phyloP scores from a whole-genome alignment of 2,888 invertebrate species.

The Shargacucullia verbasci region DNA sequence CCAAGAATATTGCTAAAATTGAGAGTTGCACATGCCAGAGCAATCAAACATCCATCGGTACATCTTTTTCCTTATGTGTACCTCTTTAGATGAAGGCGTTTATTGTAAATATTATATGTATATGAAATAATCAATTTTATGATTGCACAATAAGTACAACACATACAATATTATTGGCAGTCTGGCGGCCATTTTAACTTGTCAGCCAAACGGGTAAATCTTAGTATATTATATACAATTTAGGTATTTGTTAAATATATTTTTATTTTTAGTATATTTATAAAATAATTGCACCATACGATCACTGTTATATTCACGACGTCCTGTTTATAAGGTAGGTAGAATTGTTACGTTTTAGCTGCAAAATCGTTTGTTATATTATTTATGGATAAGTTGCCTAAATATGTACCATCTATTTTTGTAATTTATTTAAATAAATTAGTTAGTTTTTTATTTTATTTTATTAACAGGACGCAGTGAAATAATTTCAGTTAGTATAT shows the following conservation, averaged over 20 bases:
- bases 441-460: slow-evolving; percentile 20
- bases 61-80: too few relatives aligned
- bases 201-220: slow-evolving; percentile 28
- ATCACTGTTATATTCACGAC: slow-evolving; percentile 57
- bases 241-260: slow-evolving; percentile 31
- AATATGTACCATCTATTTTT: neutral
- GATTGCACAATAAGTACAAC: too few relatives aligned
- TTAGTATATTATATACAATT: slow-evolving; percentile 48
- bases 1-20: too few relatives aligned
- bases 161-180: too few relatives aligned
- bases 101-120: too few relatives aligned
- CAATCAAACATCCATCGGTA: too few relatives aligned
- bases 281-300: slow-evolving; percentile 68
- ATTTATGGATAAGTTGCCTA: too few relatives aligned
- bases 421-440: slow-evolving; percentile 22
- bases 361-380: neutral
- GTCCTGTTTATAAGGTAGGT: slow-evolving; percentile 30
- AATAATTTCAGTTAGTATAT: slow-evolving; percentile 39
- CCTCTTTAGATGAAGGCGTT: too few relatives aligned
- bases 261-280: slow-evolving; percentile 56
- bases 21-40: too few relatives aligned
- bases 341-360: slow-evolving; percentile 3
- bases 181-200: slow-evolving; percentile 26
- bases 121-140: too few relatives aligned
- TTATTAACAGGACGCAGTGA: slow-evolving; percentile 31